These are phyloP conservation scores for Clitarchus hookeri DNA, from an alignment of 2,888 invertebrate species.

Conservation along the genomic window DNA sequence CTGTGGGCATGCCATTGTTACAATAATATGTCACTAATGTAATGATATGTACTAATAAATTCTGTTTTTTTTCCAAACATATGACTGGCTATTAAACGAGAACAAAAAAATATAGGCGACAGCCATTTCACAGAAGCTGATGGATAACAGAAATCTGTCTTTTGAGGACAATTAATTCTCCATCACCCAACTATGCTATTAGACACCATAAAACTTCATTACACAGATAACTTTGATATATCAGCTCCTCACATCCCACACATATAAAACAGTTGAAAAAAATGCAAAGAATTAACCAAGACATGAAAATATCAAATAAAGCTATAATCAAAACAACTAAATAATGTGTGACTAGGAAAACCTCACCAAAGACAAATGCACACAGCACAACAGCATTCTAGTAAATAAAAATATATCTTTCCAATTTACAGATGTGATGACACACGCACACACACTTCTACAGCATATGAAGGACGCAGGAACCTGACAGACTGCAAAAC, in stretches of 20 bases:
- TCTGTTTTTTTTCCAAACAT: too few relatives aligned
- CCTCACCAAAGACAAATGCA: slow-evolving; percentile 11
- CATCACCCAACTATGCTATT: neutral
- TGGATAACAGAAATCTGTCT: neutral
- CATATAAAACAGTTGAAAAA: neutral
- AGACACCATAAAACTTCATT: neutral
- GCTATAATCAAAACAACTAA: neutral
- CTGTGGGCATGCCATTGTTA: too few relatives aligned
- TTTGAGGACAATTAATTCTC: neutral
- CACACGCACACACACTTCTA: neutral
- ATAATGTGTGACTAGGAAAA: neutral
- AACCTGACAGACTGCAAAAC: slow-evolving; percentile 23
- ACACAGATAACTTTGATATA: neutral
- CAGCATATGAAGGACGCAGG: neutral
- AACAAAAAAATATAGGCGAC: too few relatives aligned
- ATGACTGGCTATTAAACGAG: too few relatives aligned
- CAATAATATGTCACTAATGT: too few relatives aligned
- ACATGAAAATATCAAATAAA: neutral
- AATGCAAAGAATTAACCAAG: neutral
- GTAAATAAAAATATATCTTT: neutral
- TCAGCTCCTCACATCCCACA: neutral
- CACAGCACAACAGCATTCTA: slow-evolving; percentile 10
- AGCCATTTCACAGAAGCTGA: neutral
- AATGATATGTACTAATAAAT: too few relatives aligned
- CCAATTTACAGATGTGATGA: neutral